These are phyloP conservation scores for Labeo calbasu DNA, from an alignment of 2,797 vertebrate species.

Conservation along the genomic window DNA sequence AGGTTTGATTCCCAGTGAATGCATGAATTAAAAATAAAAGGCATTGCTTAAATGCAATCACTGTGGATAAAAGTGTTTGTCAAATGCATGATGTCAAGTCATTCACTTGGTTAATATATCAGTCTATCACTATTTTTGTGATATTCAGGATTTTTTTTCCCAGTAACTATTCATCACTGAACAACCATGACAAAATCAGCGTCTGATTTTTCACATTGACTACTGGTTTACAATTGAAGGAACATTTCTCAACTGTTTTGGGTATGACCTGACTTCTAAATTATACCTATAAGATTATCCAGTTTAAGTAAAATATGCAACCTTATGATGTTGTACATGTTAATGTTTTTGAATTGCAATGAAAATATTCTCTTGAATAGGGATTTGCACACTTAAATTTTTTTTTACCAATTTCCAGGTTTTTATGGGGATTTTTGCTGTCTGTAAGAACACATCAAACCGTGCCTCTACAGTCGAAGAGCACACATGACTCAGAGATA, in stretches of 20 bases:
- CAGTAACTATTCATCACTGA: not conserved
- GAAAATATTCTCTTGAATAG: not conserved
- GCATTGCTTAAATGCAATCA: not conserved
- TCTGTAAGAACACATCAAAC: not conserved
- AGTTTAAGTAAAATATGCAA: not conserved
- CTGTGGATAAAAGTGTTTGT: not conserved
- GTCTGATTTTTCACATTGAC: not conserved
- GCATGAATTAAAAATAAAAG: not conserved
- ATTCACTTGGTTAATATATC: not conserved
- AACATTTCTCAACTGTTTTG: not conserved
- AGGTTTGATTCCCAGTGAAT: not conserved
- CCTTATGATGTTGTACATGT: not conserved
- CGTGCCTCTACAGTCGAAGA: not conserved
- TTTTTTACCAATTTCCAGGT: not conserved
- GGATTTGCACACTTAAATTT: not conserved
- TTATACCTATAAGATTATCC: not conserved
- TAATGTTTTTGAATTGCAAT: not conserved
- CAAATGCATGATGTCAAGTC: not conserved
- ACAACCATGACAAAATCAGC: not conserved
- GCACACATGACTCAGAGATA: constrained; percentile 4
- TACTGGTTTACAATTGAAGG: not conserved
- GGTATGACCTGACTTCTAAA: not conserved
- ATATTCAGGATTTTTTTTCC: not conserved
- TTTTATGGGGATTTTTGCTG: not conserved
- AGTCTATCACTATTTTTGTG: not conserved